These are phyloP conservation scores for Cephalotes varians DNA, from an alignment of 2,888 invertebrate species.

Conservation along the genomic window DNA sequence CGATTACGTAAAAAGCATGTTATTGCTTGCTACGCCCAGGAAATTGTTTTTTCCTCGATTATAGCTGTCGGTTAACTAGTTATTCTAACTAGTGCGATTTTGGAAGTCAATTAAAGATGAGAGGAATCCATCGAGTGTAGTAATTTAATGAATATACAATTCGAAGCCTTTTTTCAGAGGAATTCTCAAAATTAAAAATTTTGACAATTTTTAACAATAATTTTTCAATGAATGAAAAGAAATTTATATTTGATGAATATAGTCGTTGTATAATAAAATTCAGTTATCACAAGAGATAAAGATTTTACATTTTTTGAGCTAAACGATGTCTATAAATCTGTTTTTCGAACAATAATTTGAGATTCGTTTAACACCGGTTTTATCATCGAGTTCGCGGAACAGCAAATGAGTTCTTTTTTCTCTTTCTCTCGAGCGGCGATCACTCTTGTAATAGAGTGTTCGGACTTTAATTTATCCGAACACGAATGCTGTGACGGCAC, in stretches of 20 bases:
- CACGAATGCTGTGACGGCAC: constrained; percentile 21
- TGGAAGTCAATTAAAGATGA: not conserved
- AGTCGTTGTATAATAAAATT: not conserved
- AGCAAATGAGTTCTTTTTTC: not conserved
- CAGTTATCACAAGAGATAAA: not conserved
- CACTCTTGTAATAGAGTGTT: constrained; percentile 37
- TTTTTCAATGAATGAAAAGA: not conserved
- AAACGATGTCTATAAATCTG: not conserved
- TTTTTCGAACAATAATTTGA: constrained; percentile 12
- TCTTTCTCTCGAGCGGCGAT: not conserved
- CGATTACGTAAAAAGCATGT: constrained; percentile 26
- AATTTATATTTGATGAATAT: not conserved
- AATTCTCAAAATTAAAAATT: not conserved
- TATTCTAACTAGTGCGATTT: not conserved
- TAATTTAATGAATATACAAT: not conserved
- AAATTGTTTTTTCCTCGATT: constrained; percentile 5
- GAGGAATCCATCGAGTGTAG: not conserved
- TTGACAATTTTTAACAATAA: not conserved
- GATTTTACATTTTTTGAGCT: not conserved
- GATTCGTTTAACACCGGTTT: not conserved
- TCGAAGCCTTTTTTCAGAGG: not conserved
- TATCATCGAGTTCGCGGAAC: not conserved
- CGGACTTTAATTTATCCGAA: constrained; percentile 40
- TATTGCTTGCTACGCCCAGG: constrained; percentile 12
- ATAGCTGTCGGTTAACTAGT: not conserved